Base-by-base conservation (phyloP, 2,797 vertebrate genomes). In the Basileuterus tristriatus region DNA sequence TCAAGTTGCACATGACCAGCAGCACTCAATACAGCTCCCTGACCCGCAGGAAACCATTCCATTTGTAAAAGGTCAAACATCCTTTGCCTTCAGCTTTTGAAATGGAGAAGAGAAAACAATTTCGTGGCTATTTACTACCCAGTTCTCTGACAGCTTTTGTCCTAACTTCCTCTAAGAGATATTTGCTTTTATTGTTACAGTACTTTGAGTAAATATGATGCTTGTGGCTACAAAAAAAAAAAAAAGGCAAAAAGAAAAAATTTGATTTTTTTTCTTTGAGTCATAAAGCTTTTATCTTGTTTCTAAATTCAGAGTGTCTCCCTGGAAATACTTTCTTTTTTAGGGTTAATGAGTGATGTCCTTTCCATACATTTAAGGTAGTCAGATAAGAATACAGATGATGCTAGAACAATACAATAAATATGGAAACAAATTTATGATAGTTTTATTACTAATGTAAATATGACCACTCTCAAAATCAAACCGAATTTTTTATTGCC, bases 1-100 rank as follows among this genome's bases (percentile, higher is more conserved):
- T 98, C 98, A 94, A 98, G 95, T 94, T 98, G 96, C 92, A 98
- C 96, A 65, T 97, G 97, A 94, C 97, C 98, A 94, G 97, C 97
- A 93, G 97, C 84, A 96, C 98, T 98, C 78, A 98, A 91, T 41
- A 93, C 94, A 93, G 98, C 85, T 44, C 97, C 89, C 1, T 98
- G 98, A 94, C 98, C 98, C 98, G 74, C 83, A 98, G 98, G 88
- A 96, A 98, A 95, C 96, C 74, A 93, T 97, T 98, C 95, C 82
- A 96, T 96, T 97, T 97, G 94, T 96, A 94, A 98, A 97, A 98
- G 97, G 97, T 97, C 98, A 98, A 97, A 96, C 80, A 88, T 74
- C 90, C 96, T 94, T 97, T 92, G 94, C 97, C 97, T 97, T 85
- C 96, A 97, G 97, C 97, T 98, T 97, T 97, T 93, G 94, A 96